Base-by-base conservation (phyloP, 2,797 vertebrate genomes). In the Diplodus sargus region DNA sequence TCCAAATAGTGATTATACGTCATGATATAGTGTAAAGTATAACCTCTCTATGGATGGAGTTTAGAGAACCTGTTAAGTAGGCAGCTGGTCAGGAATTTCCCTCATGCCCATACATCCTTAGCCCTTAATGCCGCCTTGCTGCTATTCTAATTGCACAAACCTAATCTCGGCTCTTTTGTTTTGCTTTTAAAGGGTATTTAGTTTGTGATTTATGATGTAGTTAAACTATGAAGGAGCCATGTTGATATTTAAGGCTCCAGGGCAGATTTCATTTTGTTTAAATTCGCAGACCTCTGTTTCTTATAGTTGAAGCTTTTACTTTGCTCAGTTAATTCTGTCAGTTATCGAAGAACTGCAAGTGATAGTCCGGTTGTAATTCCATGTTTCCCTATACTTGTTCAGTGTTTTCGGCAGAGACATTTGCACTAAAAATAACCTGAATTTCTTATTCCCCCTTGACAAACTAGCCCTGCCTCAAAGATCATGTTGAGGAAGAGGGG, bases 21-120 rank as follows among this genome's bases (percentile, higher is more conserved):
- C 22, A 54, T 64, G 15, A 39, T 42, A 34, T 53, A 15, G 52
- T 64, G 42, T 52, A n/a, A 48, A 61, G 34, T 28, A 16, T 79
- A 62, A 77, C 56, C 48, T 81, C 43, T 65, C 56, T 67, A 23
- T 79, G 76, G 60, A 86, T 62, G 72, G 39, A 71, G 58, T 80
- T 77, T 72, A 69, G 48, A 22, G 53, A 78, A 65, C 60, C 14
- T 77, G 84, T 84, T 70, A 74, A 80, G 80, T 67, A 56, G 69
- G 74, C 75, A 81, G 65, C 67, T 77, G 64, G 85, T 76, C 47
- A 83, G 91, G 88, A 92, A 92, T 92, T 92, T 83, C 91, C 89
- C 74, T 78, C 53, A 70, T 80, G 45, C 63, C 34, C 60, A 23
- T 85, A 52, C 65, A 79, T 83, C 80, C 60, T 77, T 70, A 85